Evolutionary conservation across 53 echinoderm and acorn worm species (phyloP), one percentile per base, ranked within the genome.

Genomic region (Actinopyga echinites): DNA sequence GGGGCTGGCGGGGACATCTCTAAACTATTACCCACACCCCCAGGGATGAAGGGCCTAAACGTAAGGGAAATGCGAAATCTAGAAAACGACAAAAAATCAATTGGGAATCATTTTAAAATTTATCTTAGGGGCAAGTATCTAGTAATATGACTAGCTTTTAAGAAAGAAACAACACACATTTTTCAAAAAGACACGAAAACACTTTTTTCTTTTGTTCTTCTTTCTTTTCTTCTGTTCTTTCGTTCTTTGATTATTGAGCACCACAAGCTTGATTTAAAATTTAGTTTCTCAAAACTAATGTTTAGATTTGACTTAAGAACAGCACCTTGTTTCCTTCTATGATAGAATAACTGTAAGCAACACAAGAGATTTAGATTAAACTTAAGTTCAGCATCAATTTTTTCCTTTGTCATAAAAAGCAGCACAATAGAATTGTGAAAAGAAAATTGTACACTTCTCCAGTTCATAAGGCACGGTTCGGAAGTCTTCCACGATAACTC

Each of bases 381-480:
- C 40, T 40, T 40, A 40, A 40, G 40, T 40, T 5, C 7, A 40
- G 40, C 40, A 40, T 40, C 40, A 40, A 8, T 10, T 40, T 40
- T 40, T 40, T 40, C 40, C 40, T 40, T 30, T 68, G 21, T 31
- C 10, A 30, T 6, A 28, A 8, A 68, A 86, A 78, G 1, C 87
- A 75, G 68, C 78, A 90, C 0, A 86, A 86, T 17, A 87, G 12
- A 0, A 86, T 90, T 22, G 40, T 40, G 40, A 40, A 40, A 10
- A 40, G 10, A 40, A 37, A 37, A 40, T 2, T 40, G 40, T 40
- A 40, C 40, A 40, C 40, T 40, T 40, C 40, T 40, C 40, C 40
- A 40, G 10, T 40, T 10, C 40, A 2, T 40, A 40, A 40, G 40
- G 40, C 40, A 40, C 40, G 7, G 40, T 40, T 40, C 29, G 69